phyloP scores from a whole-genome alignment of 2,113 vertebrate species.

The Haemorhous mexicanus region DNA sequence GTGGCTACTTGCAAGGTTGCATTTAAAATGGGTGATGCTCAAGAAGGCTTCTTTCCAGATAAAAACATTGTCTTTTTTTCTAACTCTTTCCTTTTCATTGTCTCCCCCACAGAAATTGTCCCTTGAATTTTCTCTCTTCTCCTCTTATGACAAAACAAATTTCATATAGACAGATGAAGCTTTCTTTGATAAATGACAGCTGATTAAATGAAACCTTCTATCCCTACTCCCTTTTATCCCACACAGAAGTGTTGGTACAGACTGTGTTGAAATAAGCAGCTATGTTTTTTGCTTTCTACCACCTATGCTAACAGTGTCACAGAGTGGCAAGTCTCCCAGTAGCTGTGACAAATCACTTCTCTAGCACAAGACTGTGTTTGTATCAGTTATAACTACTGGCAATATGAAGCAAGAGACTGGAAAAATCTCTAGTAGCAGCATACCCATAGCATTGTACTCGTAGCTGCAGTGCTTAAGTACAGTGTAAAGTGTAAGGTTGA shows the following conservation, averaged over 20 bases:
- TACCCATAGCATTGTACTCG: not conserved
- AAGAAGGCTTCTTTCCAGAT: not conserved
- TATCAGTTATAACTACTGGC: conserved; percentile 16
- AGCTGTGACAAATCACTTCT: conserved; percentile 24
- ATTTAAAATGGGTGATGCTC: conserved; percentile 8
- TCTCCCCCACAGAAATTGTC: not conserved
- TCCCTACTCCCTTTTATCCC: not conserved
- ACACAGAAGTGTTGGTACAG: fast-evolving
- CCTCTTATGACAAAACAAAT: not conserved
- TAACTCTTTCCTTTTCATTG: not conserved
- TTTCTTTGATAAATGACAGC: conserved; percentile 23
- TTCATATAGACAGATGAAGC: not conserved
- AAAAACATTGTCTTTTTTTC: not conserved
- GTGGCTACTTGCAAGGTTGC: conserved; percentile 25
- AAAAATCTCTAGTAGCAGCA: conserved; percentile 1
- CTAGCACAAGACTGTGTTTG: not conserved
- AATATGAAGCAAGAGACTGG: not conserved
- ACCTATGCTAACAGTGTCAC: not conserved
- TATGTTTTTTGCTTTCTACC: not conserved
- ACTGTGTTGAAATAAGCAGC: not conserved
- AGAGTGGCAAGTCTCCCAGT: not conserved
- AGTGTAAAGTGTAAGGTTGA: not conserved
- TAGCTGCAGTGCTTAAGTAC: conserved; percentile 11
- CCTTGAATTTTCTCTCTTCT: conserved; percentile 6
- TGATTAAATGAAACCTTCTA: not conserved